Evolutionary conservation across 2,888 invertebrate species (phyloP).

Genomic region (Lepidocyrtoides sp.): DNA sequence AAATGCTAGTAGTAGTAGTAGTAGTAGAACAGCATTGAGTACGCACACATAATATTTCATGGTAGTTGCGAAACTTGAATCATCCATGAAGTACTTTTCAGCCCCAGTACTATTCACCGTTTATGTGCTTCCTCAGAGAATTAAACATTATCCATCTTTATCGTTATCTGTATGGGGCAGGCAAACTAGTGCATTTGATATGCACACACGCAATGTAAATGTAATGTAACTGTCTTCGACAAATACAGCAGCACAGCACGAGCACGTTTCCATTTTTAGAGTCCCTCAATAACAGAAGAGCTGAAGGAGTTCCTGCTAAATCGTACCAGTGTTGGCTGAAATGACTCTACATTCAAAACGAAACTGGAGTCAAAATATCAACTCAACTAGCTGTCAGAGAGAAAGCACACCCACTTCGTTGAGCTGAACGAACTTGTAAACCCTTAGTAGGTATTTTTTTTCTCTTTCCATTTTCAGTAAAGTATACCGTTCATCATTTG

Average conservation of each 20-base stretch:
- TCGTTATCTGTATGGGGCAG: conserved; percentile 57
- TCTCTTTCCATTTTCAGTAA: neutral
- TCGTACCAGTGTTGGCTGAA: too few species aligned
- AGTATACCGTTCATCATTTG: neutral
- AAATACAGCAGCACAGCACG: too few species aligned
- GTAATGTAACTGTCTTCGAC: neutral
- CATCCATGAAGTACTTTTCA: conserved; percentile 16
- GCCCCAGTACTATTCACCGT: conserved; percentile 10
- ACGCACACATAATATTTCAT: conserved; percentile 43
- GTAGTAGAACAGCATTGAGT: neutral
- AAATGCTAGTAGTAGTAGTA: conserved; percentile 8
- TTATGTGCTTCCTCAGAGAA: conserved; percentile 63
- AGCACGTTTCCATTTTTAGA: conserved; percentile 15
- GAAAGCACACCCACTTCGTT: conserved; percentile 6
- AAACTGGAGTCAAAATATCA: neutral
- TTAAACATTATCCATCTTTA: conserved; percentile 71
- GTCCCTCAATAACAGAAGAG: neutral
- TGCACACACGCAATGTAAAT: neutral
- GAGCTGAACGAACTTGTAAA: neutral
- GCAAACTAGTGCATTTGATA: neutral
- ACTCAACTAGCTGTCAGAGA: neutral
- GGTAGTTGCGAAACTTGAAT: conserved; percentile 24
- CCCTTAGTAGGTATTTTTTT: neutral
- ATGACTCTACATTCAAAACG: neutral
- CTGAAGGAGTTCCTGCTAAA: neutral